Base-by-base conservation (phyloP, 2,888 invertebrate genomes). In the Eustalomyia histrio region DNA sequence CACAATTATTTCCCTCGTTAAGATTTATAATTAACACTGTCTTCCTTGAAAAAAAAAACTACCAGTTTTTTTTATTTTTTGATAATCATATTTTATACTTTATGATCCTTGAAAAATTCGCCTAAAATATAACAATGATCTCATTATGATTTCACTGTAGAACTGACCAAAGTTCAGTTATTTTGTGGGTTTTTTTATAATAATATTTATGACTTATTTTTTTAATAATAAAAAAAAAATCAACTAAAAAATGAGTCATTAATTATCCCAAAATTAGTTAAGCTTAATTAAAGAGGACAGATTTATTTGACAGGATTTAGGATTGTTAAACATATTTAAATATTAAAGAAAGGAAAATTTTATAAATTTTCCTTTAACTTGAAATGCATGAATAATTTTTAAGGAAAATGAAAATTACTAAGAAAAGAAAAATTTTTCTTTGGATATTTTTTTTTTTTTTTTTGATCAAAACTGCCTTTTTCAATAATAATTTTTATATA, bases 131-230 rank as follows among this genome's bases (percentile, higher is more conserved):
- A n/a, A 4, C 5, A 50, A 16, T 21, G 6, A 16, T 53, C 14
- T 43, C 43, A 72, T 63, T 60, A 33, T 50, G 0, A 55, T 10
- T 47, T 12, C 9, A 3, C 5, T 14, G 52, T 2, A 12, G 1
- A 60, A 29, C 52, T 76, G 60, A 72, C 24, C 47, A 58, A 58
- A 64, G 68, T 2, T 58, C 64, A 52, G 50, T 17, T 79, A 16
- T 43, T 29, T 64, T 79, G 69, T 74, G 79, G 64, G 69, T 74
- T 74, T 79, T n/a, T 64, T 63, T 68, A 57, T 67, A 17, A 73
- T 61, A 68, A 68, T 72, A 80, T 80, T 75, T 67, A 72, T 53
- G 76, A 67, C 63, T 60, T 80, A n/a, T 39, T 57, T 71, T 55
- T 71, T 57, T 55, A n/a, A 21, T 9, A 35, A 61, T 50, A 57